Conservation (phyloP, 2,797 vertebrate genomes). For the Scyliorhinus canicula region DNA sequence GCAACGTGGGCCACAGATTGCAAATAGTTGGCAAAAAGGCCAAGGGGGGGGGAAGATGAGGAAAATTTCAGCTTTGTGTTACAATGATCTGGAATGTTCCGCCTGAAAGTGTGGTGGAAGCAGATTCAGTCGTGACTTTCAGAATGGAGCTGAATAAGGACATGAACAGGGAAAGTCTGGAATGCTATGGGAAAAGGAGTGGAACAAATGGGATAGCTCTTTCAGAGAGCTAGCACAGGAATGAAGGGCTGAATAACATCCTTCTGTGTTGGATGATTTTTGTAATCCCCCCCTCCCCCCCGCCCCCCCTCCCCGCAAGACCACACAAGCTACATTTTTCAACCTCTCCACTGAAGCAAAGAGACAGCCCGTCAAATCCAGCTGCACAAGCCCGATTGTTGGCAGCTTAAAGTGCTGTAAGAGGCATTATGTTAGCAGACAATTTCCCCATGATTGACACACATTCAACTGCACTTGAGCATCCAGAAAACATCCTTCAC, state of each 20-base stretch:
- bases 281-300: no score
- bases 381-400: background rate
- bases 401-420: background rate
- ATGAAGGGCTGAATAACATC: background rate
- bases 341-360: background rate
- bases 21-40: background rate
- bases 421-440: background rate
- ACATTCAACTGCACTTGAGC: background rate
- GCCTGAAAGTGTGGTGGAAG: background rate
- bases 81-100: no score
- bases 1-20: background rate
- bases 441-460: background rate
- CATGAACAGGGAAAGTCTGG: background rate
- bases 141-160: background rate
- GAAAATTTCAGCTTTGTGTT: background rate
- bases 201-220: background rate
- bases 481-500: background rate
- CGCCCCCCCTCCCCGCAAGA: no score
- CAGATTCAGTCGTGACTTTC: background rate
- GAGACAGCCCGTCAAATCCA: background rate
- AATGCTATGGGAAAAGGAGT: background rate
- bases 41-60: background rate
- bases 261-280: background rate
- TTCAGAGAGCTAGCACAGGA: background rate
- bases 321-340: background rate